These are phyloP conservation scores for Eunapius fragilis DNA, from an alignment of 37 sponge, comb jelly and placozoan species.

Conservation along the genomic window DNA sequence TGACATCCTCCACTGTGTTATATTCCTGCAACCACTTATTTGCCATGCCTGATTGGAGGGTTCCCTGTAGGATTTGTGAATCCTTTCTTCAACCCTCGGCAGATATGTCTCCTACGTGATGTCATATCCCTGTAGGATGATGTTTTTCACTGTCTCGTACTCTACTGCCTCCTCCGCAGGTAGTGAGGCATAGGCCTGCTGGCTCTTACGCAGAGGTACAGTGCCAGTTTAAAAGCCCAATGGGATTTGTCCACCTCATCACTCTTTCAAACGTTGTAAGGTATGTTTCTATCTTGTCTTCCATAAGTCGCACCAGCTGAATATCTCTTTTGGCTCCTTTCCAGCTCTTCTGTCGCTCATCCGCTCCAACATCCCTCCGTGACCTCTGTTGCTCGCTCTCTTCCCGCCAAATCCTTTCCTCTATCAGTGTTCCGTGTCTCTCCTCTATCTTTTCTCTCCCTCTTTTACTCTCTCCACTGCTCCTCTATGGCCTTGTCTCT, in stretches of 20 bases:
- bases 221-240: conserved; percentile 20
- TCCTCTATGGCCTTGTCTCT: no score
- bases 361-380: no score
- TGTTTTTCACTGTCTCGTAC: conserved; percentile 17
- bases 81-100: neutral
- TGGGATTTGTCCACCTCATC: neutral
- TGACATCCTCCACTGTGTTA: neutral
- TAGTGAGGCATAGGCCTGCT: conserved; percentile 29
- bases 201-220: conserved; percentile 20
- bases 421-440: no score
- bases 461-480: no score
- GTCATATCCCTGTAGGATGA: conserved; percentile 19
- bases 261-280: conserved; percentile 10
- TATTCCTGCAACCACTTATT: neutral
- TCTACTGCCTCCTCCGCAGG: conserved; percentile 14
- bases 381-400: no score
- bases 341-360: no score
- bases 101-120: conserved; percentile 19
- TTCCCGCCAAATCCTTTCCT: no score
- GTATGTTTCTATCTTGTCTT: conserved; percentile 12
- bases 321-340: no score
- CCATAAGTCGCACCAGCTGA: neutral
- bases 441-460: no score
- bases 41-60: neutral
- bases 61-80: conserved; percentile 6